These are phyloP conservation scores for Nemapogon koenigi DNA, from an alignment of 2,888 invertebrate species.

Conservation along the genomic window DNA sequence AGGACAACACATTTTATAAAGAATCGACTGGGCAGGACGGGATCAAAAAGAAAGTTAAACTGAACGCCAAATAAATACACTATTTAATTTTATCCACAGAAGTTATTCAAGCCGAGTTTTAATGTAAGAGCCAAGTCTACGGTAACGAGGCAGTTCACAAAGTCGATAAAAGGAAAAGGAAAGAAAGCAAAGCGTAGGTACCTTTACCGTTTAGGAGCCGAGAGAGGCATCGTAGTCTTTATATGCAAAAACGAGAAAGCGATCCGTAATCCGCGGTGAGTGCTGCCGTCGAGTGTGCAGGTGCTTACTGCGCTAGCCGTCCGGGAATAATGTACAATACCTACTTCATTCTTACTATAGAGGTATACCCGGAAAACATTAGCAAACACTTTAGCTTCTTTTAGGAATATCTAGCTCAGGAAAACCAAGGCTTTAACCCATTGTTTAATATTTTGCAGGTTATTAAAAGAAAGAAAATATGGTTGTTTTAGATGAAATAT, in stretches of 20 bases:
- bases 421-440: too few relatives aligned
- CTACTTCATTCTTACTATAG: too few relatives aligned
- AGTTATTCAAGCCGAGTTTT: not conserved
- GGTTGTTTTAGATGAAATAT: too few relatives aligned
- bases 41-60: too few relatives aligned
- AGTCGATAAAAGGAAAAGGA: conserved; percentile 7
- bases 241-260: conserved; percentile 18
- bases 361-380: too few relatives aligned
- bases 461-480: too few relatives aligned
- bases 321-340: conserved; percentile 2
- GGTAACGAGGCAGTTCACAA: conserved; percentile 7
- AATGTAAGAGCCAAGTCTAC: conserved; percentile 1
- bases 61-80: too few relatives aligned
- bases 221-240: conserved; percentile 5
- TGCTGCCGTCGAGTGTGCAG: conserved; percentile 23
- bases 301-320: conserved; percentile 23
- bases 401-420: too few relatives aligned
- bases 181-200: conserved; percentile 7
- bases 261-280: conserved; percentile 34
- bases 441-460: too few relatives aligned
- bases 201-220: conserved; percentile 4
- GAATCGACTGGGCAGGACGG: too few relatives aligned
- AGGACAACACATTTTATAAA: too few relatives aligned
- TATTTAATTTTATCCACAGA: not conserved
- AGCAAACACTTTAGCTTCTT: too few relatives aligned